These are phyloP conservation scores for Oryzias dopingdopingensis DNA, from an alignment of 2,797 vertebrate species.

Conservation along the genomic window DNA sequence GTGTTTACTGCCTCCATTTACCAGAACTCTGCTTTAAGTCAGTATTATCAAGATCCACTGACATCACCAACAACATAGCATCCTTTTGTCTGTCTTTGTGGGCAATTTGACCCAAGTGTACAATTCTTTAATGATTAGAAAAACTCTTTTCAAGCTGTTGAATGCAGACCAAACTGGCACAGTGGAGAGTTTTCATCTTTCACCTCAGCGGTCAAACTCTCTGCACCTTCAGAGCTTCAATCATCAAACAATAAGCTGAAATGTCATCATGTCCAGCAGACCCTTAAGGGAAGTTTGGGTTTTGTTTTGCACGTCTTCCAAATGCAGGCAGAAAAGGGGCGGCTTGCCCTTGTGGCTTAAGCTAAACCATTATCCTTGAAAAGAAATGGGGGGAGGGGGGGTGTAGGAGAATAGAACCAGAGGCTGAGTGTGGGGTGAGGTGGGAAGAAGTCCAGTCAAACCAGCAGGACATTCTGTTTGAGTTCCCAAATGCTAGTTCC, in stretches of 20 bases:
- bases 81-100: too few relatives aligned
- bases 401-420: slow-evolving; percentile 31
- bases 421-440: slow-evolving; percentile 18
- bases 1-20: too few relatives aligned
- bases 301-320: slow-evolving; percentile 16
- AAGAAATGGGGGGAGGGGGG: slow-evolving; percentile 30
- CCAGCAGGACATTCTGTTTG: slow-evolving; percentile 85
- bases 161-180: slow-evolving; percentile 11
- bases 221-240: background rate
- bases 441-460: slow-evolving; percentile 67
- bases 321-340: slow-evolving; percentile 38
- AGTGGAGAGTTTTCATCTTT: background rate
- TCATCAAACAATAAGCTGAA: background rate
- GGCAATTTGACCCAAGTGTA: too few relatives aligned
- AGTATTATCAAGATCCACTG: too few relatives aligned
- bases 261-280: slow-evolving; percentile 4
- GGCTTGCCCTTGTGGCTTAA: slow-evolving; percentile 43
- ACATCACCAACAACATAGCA: too few relatives aligned
- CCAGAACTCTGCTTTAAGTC: too few relatives aligned
- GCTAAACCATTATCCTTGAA: slow-evolving; percentile 40
- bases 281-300: slow-evolving; percentile 5
- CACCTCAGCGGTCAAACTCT: too few relatives aligned
- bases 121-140: too few relatives aligned
- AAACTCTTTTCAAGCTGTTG: too few relatives aligned
- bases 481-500: slow-evolving; percentile 79